A percentile compares a stretch with the other conserved stretches of the same genome.
Conservation (phyloP, 2,113 vertebrate genomes). For the Baryphthengus martii region DNA sequence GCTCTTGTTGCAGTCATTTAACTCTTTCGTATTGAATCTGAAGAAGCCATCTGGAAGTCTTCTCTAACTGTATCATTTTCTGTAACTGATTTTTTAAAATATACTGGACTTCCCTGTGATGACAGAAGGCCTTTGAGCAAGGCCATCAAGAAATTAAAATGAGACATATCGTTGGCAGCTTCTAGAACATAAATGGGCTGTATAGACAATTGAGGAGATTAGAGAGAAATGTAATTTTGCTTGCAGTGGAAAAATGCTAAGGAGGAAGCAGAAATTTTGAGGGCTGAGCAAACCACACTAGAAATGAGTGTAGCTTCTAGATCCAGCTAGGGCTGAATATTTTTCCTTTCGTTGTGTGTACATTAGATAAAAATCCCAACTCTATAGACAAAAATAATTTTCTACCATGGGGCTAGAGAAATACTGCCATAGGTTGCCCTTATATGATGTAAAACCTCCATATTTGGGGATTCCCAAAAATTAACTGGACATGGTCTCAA, state of each 20-base stretch:
- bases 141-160: conserved; percentile 15
- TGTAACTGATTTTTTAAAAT: background rate
- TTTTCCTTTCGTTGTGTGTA: background rate
- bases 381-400: background rate
- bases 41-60: background rate
- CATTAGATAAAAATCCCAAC: background rate
- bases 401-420: background rate
- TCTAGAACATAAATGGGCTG: background rate
- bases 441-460: background rate
- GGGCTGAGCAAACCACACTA: background rate
- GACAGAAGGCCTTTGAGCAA: background rate
- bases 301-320: background rate
- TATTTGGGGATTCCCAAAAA: background rate
- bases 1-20: background rate
- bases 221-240: background rate
- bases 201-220: background rate
- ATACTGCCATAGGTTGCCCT: background rate
- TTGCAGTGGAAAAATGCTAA: background rate
- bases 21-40: background rate
- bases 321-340: background rate
- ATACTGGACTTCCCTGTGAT: background rate
- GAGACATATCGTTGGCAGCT: background rate
- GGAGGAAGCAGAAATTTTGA: background rate
- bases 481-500: background rate
- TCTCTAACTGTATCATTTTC: background rate